A percentile compares a stretch with the other conserved stretches of the same genome.
These are phyloP conservation scores for Calephelis perditalis DNA, from an alignment of 2,888 invertebrate species.

Conservation along the genomic window DNA sequence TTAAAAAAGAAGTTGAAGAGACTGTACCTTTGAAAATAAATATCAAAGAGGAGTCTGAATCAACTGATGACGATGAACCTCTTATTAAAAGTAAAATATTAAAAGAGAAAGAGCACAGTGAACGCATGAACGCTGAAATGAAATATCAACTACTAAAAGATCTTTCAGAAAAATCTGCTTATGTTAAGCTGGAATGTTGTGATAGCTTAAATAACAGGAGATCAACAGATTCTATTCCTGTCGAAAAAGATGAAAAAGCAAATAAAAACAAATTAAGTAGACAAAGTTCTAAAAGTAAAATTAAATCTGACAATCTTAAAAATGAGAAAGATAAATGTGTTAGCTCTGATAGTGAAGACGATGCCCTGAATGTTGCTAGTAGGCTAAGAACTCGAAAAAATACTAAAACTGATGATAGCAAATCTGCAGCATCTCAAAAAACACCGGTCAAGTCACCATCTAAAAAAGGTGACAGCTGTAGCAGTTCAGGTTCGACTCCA, in stretches of 20 bases:
- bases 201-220: constrained; percentile 64
- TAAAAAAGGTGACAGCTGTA: constrained; percentile 52
- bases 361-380: constrained; percentile 57
- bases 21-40: constrained; percentile 38
- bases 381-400: constrained; percentile 68
- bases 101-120: constrained; percentile 58
- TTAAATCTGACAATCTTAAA: constrained; percentile 51
- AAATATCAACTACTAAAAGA: constrained; percentile 65
- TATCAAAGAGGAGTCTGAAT: constrained; percentile 58
- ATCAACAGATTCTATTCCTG: constrained; percentile 49
- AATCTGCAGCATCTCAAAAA: constrained; percentile 41
- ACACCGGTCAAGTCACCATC: constrained; percentile 52
- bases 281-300: constrained; percentile 33
- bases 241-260: constrained; percentile 54
- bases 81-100: constrained; percentile 63
- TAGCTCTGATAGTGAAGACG: constrained; percentile 62
- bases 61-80: constrained; percentile 66
- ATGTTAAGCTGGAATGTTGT: constrained; percentile 70
- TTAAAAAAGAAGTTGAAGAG: constrained; percentile 45
- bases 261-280: constrained; percentile 47
- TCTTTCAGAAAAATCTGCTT: constrained; percentile 67
- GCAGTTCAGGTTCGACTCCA: constrained; percentile 53
- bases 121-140: constrained; percentile 36
- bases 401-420: constrained; percentile 65
- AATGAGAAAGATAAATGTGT: constrained; percentile 48